Evolutionary conservation across 2,113 vertebrate genomes (phyloP).

Genomic region (Chelonoidis abingdonii): DNA sequence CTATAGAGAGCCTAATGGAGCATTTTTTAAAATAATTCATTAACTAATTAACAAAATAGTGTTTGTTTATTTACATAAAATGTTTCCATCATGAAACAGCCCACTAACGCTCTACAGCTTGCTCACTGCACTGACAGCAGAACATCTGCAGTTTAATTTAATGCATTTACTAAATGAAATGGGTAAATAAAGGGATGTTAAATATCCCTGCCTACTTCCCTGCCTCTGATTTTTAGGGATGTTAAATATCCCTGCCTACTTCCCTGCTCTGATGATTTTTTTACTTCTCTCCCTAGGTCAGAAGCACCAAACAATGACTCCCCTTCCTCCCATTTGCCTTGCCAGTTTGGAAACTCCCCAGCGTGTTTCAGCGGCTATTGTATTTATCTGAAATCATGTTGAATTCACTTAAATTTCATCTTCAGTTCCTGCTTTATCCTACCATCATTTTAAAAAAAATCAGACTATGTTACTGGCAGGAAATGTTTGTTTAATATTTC

Average conservation of each 20-base stretch:
- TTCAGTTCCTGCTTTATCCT: slow-evolving; percentile 21
- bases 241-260: slow-evolving; percentile 66
- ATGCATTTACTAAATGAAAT: slow-evolving; percentile 79
- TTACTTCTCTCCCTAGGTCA: slow-evolving; percentile 67
- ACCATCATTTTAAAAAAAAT: slow-evolving; percentile 3
- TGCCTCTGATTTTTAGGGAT: slow-evolving; percentile 62
- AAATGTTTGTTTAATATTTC: background rate
- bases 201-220: slow-evolving; percentile 63
- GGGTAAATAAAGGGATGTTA: slow-evolving; percentile 76
- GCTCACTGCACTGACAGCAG: slow-evolving; percentile 73
- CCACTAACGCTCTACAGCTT: slow-evolving; percentile 61
- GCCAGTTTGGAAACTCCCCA: background rate
- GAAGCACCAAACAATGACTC: slow-evolving; percentile 29
- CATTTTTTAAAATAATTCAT: slow-evolving; percentile 80
- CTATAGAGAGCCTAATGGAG: slow-evolving; percentile 72
- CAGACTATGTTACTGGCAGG: slow-evolving; percentile 18
- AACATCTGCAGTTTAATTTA: slow-evolving; percentile 86
- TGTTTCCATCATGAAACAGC: slow-evolving; percentile 78
- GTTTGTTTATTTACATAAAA: slow-evolving; percentile 83
- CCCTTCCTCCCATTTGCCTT: background rate
- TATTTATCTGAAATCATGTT: slow-evolving; percentile 20
- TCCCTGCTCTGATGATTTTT: slow-evolving; percentile 41
- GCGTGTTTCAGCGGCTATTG: background rate
- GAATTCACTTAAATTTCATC: slow-evolving; percentile 12
- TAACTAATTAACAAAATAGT: slow-evolving; percentile 84